Percentiles rank a stretch among this genome's conserved stretches.
phyloP scores from a whole-genome alignment of 1,140 invertebrate genomes.

The Pissodes strobi region DNA sequence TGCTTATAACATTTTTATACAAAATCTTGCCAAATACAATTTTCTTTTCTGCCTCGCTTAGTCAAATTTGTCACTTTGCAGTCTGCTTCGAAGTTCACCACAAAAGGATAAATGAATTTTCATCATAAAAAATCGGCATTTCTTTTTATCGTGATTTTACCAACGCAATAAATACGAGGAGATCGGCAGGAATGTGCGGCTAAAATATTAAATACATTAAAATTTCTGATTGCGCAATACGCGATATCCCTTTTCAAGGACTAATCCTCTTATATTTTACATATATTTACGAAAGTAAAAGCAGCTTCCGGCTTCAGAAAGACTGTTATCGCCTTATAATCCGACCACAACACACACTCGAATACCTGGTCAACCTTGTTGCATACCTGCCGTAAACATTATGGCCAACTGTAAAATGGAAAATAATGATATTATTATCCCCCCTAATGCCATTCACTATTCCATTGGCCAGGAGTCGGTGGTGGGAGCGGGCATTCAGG shows the following conservation, averaged over 20 bases:
- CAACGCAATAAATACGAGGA: no score
- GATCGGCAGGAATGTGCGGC: no score
- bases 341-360: slow-evolving; percentile 20
- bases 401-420: slow-evolving; percentile 53
- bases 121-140: no score
- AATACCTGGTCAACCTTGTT: slow-evolving; percentile 32
- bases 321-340: slow-evolving; percentile 12
- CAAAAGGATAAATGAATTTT: no score
- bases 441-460: slow-evolving; percentile 35
- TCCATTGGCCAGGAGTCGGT: slow-evolving; percentile 39
- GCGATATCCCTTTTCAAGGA: not conserved
- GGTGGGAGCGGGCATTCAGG: slow-evolving; percentile 39
- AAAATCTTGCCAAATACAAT: no score
- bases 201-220: no score
- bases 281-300: slow-evolving; percentile 23
- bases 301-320: slow-evolving; percentile 15
- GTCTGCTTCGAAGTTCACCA: no score
- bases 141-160: no score
- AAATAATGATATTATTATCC: slow-evolving; percentile 57
- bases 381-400: slow-evolving; percentile 43
- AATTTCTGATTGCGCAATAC: not conserved
- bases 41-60: no score
- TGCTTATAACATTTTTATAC: no score
- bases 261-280: not conserved
- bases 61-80: no score